Percentiles rank a stretch among this genome's conserved stretches.
Evolutionary conservation across 2,797 vertebrate species (phyloP).

Genomic region (Cyclopterus lumpus): DNA sequence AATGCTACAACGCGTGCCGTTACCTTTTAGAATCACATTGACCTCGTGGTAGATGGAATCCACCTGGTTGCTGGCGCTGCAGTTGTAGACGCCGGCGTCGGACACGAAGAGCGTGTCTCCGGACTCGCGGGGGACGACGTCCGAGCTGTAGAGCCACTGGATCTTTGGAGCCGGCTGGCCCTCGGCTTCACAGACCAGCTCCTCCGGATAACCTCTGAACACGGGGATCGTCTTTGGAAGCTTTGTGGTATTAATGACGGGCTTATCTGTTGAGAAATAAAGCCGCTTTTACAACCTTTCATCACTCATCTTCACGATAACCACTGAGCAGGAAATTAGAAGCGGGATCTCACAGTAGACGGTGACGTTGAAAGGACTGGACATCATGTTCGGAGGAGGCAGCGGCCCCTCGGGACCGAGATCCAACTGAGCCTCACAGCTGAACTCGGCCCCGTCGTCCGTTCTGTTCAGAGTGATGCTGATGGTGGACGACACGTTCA

Average conservation of each 20-base stretch:
- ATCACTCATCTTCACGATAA: not conserved
- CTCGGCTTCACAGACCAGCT: constrained; percentile 77
- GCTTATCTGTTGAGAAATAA: constrained; percentile 69
- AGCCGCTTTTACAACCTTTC: not conserved
- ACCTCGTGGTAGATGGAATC: constrained; percentile 36
- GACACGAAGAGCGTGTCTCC: constrained; percentile 48
- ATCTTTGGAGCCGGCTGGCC: constrained; percentile 75
- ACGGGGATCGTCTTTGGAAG: constrained; percentile 68
- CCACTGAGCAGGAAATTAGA: not conserved
- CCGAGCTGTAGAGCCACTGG: constrained; percentile 55
- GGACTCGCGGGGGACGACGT: fast-evolving
- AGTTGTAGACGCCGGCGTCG: constrained; percentile 68
- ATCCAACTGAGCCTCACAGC: constrained; percentile 70
- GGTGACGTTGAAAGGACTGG: constrained; percentile 52
- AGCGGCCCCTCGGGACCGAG: constrained; percentile 19
- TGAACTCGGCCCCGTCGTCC: constrained; percentile 49
- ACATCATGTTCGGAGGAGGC: constrained; percentile 5
- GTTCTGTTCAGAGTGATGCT: constrained; percentile 38
- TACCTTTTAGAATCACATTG: constrained; percentile 79
- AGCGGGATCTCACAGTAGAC: constrained; percentile 75
- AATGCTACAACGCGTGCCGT: not conserved
- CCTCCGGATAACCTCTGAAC: constrained; percentile 72
- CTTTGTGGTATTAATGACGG: constrained; percentile 72
- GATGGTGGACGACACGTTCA: constrained; percentile 36
- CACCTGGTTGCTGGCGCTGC: constrained; percentile 67